These are phyloP conservation scores for Hydroisotoma schaefferi DNA, from an alignment of 2,888 invertebrate species.

Conservation along the genomic window DNA sequence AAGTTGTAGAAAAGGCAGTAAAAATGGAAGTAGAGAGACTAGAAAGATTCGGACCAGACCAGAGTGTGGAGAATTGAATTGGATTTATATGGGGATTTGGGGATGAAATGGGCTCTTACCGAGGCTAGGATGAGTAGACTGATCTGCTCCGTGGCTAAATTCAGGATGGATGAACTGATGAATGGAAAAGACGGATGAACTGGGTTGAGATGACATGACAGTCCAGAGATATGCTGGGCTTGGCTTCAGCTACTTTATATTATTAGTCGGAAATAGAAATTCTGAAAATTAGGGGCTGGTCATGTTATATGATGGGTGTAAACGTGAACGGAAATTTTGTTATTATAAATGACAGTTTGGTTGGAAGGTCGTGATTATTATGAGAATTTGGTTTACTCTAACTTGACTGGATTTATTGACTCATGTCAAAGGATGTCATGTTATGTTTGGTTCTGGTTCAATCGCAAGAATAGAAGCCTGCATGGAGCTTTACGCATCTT, in stretches of 20 bases:
- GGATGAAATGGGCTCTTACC: neutral
- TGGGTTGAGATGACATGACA: neutral
- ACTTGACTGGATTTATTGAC: constrained; percentile 2
- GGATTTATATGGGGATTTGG: constrained; percentile 4
- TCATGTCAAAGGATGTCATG: constrained; percentile 3
- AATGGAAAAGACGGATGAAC: neutral
- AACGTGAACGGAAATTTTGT: neutral
- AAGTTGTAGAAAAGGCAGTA: neutral
- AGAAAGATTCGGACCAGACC: too few species aligned
- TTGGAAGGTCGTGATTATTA: neutral
- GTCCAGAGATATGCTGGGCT: too few species aligned
- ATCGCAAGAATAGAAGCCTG: neutral
- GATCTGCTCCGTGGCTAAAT: too few species aligned
- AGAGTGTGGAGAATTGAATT: neutral
- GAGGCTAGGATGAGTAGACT: too few species aligned
- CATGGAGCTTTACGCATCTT: neutral
- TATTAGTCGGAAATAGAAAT: neutral
- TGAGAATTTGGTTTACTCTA: neutral
- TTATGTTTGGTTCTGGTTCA: neutral
- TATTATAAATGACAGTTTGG: too few species aligned
- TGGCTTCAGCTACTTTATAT: neutral
- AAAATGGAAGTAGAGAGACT: neutral
- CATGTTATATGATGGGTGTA: neutral
- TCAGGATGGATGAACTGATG: neutral
- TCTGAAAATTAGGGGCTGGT: neutral